Percentiles rank a stretch among this genome's conserved stretches.
Conservation (phyloP, 2,888 invertebrate species). For the Drosophila birchii region DNA sequence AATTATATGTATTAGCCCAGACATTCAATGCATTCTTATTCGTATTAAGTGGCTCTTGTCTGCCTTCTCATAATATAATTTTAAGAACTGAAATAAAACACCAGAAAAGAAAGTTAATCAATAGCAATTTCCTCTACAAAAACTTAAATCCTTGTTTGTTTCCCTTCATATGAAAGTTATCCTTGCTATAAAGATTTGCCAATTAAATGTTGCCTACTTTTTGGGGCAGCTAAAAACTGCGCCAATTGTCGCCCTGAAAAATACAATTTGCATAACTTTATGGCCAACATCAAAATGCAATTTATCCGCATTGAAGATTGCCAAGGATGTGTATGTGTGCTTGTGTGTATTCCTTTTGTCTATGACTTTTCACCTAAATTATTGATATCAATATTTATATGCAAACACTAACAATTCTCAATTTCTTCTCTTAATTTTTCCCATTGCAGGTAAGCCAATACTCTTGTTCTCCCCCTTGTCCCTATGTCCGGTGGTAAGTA, state of each 20-base stretch:
- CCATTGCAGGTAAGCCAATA: conserved; percentile 66
- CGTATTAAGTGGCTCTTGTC: not conserved
- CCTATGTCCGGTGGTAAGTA: conserved; percentile 61
- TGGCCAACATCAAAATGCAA: conserved; percentile 31
- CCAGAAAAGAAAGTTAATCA: not conserved
- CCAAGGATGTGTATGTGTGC: not conserved
- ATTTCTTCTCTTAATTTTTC: conserved; percentile 26
- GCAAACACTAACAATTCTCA: conserved; percentile 34
- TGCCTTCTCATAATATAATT: not conserved
- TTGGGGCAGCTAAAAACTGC: conserved; percentile 13
- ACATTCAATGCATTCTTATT: not conserved
- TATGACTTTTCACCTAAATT: conserved; percentile 15
- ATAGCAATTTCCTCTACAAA: not conserved
- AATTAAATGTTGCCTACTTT: conserved; percentile 12
- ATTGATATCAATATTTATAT: conserved; percentile 44
- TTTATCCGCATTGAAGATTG: conserved; percentile 12
- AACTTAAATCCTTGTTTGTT: not conserved
- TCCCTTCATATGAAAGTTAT: too few relatives aligned
- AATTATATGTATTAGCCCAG: not conserved
- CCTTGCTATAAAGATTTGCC: too few relatives aligned
- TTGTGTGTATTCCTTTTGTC: conserved; percentile 8
- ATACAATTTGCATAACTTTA: conserved; percentile 45
- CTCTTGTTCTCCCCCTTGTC: conserved; percentile 15
- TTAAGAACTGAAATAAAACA: not conserved
- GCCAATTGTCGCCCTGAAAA: conserved; percentile 8